phyloP scores from a whole-genome alignment of 2,113 vertebrate genomes.

The Willisornis vidua region DNA sequence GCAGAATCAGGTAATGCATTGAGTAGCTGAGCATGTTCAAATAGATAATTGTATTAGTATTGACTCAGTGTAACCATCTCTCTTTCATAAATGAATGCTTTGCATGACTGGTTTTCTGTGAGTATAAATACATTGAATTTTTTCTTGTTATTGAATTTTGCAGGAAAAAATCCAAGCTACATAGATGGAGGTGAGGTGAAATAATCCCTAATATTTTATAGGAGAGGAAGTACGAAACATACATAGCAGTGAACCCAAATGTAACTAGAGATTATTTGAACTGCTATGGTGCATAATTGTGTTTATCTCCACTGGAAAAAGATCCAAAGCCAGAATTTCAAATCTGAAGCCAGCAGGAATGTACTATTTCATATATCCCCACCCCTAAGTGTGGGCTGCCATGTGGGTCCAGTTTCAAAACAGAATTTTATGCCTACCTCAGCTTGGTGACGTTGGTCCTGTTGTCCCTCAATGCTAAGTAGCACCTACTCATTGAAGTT shows the following conservation, averaged over 20 bases:
- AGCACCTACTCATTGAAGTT: neutral
- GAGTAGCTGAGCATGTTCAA: constrained; percentile 19
- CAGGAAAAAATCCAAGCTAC: neutral
- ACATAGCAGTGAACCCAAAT: neutral
- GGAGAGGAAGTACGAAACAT: neutral
- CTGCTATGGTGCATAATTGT: neutral
- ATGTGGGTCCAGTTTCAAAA: neutral
- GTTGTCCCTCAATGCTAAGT: neutral
- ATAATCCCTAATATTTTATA: constrained; percentile 11
- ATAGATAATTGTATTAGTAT: constrained; percentile 58
- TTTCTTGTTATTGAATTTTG: constrained; percentile 24
- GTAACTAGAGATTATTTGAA: neutral
- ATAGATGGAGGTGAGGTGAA: neutral
- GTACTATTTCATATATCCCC: neutral
- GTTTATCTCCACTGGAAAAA: neutral
- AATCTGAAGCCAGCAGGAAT: neutral
- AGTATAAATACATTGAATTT: constrained; percentile 23
- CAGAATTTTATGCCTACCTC: neutral
- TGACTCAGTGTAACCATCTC: constrained; percentile 33
- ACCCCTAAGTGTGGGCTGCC: neutral
- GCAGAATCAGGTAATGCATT: neutral
- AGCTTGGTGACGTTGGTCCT: neutral
- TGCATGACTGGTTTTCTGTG: constrained; percentile 31
- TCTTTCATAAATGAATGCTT: constrained; percentile 15
- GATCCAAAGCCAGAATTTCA: neutral